Conservation (phyloP, 2,113 vertebrate genomes). For the Phrynocephalus versicolor region DNA sequence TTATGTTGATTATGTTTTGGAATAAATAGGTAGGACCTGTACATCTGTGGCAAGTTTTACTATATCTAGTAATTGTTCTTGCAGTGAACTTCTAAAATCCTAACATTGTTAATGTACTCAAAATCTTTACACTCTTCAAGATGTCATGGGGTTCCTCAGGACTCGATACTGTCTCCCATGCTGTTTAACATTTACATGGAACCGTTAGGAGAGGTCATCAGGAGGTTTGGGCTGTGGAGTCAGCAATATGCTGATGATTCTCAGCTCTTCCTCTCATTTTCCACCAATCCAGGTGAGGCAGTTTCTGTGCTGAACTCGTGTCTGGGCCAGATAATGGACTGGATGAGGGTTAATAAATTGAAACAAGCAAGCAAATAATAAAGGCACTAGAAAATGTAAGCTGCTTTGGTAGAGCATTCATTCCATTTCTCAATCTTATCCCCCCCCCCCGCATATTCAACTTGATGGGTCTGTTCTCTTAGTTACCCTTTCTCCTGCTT, state of each 20-base stretch:
- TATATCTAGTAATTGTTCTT: neutral
- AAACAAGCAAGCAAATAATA: too few relatives aligned
- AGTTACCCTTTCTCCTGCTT: constrained; percentile 21
- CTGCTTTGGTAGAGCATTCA: constrained; percentile 37
- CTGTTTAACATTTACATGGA: too few relatives aligned
- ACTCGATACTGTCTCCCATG: too few relatives aligned
- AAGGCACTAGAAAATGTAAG: constrained; percentile 28
- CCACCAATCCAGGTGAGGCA: too few relatives aligned
- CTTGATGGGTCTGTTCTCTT: neutral
- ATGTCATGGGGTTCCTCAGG: too few relatives aligned
- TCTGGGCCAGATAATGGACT: too few relatives aligned
- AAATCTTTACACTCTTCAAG: constrained; percentile 34
- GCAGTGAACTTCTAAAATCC: neutral
- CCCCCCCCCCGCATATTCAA: constrained; percentile 4
- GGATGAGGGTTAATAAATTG: too few relatives aligned
- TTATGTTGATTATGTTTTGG: neutral
- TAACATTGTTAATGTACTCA: neutral
- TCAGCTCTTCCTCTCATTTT: too few relatives aligned
- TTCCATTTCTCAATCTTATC: constrained; percentile 29
- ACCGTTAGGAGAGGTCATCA: too few relatives aligned
- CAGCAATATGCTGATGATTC: too few relatives aligned
- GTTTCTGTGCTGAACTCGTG: too few relatives aligned
- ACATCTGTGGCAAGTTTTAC: neutral
- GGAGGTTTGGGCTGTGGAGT: too few relatives aligned
- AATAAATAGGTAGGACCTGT: neutral